phyloP scores from a whole-genome alignment of 53 echinoderm and acorn worm genomes.

The Patiria pectinifera region DNA sequence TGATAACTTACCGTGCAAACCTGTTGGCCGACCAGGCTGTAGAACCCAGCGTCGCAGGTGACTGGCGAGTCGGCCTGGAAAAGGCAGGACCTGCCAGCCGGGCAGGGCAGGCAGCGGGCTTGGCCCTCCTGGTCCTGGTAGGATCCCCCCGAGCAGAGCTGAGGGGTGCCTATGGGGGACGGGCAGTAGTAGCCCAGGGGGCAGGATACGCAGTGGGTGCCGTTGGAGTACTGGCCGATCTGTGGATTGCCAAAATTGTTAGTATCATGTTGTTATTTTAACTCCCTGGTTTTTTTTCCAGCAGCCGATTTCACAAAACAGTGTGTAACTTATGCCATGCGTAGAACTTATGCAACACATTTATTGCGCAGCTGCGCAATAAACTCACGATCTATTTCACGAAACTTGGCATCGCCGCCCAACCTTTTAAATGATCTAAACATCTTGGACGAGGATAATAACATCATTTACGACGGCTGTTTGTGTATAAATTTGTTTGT shows the following conservation, averaged over 20 bases:
- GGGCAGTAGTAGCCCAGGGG: slow-evolving; percentile 93
- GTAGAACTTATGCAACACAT: no score
- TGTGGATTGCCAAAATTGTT: slow-evolving; percentile 8
- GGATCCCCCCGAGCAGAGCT: slow-evolving; percentile 81
- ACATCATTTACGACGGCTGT: no score
- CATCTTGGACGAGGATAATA: no score
- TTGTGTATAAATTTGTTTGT: no score
- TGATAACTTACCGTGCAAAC: slow-evolving; percentile 66
- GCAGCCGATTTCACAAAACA: no score
- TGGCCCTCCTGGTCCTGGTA: slow-evolving; percentile 90
- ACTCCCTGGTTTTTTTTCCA: no score
- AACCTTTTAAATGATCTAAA: no score
- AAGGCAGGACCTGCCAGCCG: slow-evolving; percentile 85
- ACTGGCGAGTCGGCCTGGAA: slow-evolving; percentile 72
- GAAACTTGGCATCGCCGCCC: no score
- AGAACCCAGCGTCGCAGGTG: slow-evolving; percentile 82
- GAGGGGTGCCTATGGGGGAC: slow-evolving; percentile 83
- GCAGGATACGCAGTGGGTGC: slow-evolving; percentile 89
- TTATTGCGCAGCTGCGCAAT: no score
- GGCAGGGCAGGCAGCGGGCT: slow-evolving; percentile 80
- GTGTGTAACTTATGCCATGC: no score
- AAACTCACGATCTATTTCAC: no score
- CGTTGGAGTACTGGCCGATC: slow-evolving; percentile 96
- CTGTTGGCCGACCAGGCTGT: slow-evolving; percentile 87
- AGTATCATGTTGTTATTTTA: no score